Evolutionary conservation across 2,888 invertebrate genomes (phyloP), one percentile per base, ranked within the genome.

Genomic region (Eupithecia insigniata): DNA sequence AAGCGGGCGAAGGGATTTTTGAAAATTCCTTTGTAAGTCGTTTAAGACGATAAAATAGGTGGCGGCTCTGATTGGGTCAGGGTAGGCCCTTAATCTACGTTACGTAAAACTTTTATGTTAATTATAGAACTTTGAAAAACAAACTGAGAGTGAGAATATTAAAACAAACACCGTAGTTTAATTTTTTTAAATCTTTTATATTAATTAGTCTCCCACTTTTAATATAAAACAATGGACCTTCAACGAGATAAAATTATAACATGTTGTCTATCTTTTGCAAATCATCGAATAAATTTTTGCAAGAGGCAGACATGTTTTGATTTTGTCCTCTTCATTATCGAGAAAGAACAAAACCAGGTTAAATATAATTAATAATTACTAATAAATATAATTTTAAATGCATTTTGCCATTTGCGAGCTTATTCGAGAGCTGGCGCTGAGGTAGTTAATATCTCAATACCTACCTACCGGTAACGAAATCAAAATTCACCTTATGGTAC

Each of bases 291-390:
- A n/a, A 22, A 12, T 10, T 70, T 74, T 74, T 67, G 65, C 69
- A 43, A 70, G 12, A 74, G 74, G 64, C 71, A 74, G 74, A 74
- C 69, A 51, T 16, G 22, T 14, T 71, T 74, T 74, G 74, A 74
- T 74, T 67, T 69, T 55, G 69, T 67, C 60, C 74, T 74, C 2
- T 58, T 26, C 1, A 18, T 28, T 58, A 39, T 51, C 28, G 7
- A 5, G 16, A 26, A 32, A 74, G 71, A 71, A 71, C 71, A 71
- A 72, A 71, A 71, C 74, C 74, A 74, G 39, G 30, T 62, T 30
- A 69, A 67, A 36, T 36, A 61, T 69, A 68, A n/a, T 26, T 28
- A 55, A 64, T n/a, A 67, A 22, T 32, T 32, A 28, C 28, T 28
- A 2, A 30, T 62, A 62, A 34, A 0, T n/a, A n/a, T 22, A 34